phyloP scores from a whole-genome alignment of 1,140 invertebrate species.

The Nephila pilipes region DNA sequence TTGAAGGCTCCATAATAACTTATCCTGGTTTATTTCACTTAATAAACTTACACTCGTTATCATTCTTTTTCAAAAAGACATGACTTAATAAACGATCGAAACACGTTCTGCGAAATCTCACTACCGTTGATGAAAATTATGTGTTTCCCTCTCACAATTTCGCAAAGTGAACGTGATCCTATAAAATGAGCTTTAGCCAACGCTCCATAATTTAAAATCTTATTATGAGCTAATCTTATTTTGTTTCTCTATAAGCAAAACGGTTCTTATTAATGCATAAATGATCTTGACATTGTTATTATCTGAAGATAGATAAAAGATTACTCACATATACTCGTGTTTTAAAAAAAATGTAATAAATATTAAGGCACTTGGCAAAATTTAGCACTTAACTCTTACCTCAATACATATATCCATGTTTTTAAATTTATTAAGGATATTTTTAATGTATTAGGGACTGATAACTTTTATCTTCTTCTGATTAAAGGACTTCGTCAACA shows the following conservation, averaged over 20 bases:
- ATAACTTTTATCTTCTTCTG: no score
- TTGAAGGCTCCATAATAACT: neutral
- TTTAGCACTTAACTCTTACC: no score
- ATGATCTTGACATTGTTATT: neutral
- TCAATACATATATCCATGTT: no score
- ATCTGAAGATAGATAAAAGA: neutral
- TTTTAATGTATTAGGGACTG: no score
- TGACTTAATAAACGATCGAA: neutral
- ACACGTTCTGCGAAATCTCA: constrained; percentile 3
- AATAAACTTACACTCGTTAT: neutral
- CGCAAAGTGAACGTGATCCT: neutral
- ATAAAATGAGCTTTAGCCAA: neutral
- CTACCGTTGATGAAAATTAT: neutral
- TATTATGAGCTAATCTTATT: constrained; percentile 29
- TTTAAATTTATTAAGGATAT: no score
- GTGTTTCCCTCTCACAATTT: neutral
- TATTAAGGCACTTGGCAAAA: neutral
- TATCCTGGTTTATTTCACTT: neutral
- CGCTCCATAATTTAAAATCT: neutral
- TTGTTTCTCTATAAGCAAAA: neutral
- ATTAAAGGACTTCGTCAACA: no score
- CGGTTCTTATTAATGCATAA: neutral
- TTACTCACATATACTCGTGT: neutral
- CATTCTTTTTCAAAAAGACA: neutral
- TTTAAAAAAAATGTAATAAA: neutral